These are phyloP conservation scores for Hormiphora californensis DNA, from an alignment of 37 sponge, comb jelly and placozoan genomes.

Conservation along the genomic window DNA sequence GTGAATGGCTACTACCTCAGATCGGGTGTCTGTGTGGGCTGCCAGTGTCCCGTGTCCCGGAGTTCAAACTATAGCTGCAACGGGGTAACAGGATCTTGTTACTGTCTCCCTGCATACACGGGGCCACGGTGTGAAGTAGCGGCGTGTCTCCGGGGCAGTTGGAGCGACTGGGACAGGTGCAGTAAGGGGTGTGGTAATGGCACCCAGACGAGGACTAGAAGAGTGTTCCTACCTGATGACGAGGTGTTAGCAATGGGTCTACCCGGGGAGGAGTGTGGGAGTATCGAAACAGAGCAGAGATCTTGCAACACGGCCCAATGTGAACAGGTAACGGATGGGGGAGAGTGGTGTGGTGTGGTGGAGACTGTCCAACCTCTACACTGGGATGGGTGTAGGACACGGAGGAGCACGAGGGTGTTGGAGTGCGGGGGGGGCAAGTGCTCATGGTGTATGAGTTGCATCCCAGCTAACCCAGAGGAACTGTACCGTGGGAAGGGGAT, in stretches of 20 bases:
- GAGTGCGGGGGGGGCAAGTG: too few relatives aligned
- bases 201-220: background rate
- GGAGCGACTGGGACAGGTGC: conserved; percentile 44
- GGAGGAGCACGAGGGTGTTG: too few relatives aligned
- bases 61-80: conserved; percentile 57
- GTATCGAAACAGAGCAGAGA: conserved; percentile 7
- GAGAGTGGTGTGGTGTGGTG: background rate
- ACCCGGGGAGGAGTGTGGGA: background rate
- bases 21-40: conserved; percentile 5
- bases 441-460: too few relatives aligned
- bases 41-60: conserved; percentile 38
- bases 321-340: background rate
- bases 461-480: too few relatives aligned
- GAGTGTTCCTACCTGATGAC: background rate
- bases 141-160: background rate
- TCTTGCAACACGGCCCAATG: conserved; percentile 18
- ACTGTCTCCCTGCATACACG: conserved; percentile 59
- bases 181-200: conserved; percentile 8
- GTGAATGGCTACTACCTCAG: conserved; percentile 30
- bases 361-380: background rate
- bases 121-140: conserved; percentile 28
- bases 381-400: background rate
- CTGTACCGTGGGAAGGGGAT: too few relatives aligned
- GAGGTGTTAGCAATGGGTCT: background rate
- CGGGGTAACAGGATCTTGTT: conserved; percentile 61